Percentiles rank a stretch among this genome's conserved stretches.
Evolutionary conservation across 92 coral and sea anemone species (phyloP).

Genomic region (Siderastrea siderea): DNA sequence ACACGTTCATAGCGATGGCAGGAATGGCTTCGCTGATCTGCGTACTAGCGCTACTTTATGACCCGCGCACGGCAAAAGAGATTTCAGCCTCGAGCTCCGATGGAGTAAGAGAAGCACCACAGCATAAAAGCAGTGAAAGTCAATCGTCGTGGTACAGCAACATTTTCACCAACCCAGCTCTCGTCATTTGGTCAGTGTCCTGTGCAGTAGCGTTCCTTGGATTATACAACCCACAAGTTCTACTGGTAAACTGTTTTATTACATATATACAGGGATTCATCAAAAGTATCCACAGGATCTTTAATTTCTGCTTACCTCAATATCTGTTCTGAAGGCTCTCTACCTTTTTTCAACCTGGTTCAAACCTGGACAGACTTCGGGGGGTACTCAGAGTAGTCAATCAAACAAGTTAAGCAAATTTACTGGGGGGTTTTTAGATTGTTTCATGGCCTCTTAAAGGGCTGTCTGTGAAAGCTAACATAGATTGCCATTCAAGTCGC

Average conservation of each 20-base stretch:
- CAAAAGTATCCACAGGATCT: too few relatives aligned
- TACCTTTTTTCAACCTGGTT: too few relatives aligned
- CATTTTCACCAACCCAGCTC: not conserved
- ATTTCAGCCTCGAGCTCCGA: not conserved
- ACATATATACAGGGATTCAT: not conserved
- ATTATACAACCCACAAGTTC: conserved; percentile 12
- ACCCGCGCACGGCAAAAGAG: conserved; percentile 2
- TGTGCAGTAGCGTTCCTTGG: not conserved
- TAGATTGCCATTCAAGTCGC: too few relatives aligned
- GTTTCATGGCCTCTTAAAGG: too few relatives aligned
- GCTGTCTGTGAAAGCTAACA: too few relatives aligned
- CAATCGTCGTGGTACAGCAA: not conserved
- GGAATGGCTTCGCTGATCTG: conserved; percentile 4
- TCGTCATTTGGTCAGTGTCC: not conserved
- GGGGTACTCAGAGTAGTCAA: too few relatives aligned
- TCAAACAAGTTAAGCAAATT: too few relatives aligned
- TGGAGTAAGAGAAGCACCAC: not conserved
- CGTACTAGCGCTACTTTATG: not conserved
- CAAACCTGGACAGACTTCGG: too few relatives aligned
- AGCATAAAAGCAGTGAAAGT: not conserved
- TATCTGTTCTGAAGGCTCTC: too few relatives aligned
- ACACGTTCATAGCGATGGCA: conserved; percentile 37
- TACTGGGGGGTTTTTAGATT: too few relatives aligned
- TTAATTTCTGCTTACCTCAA: too few relatives aligned
- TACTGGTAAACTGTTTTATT: conserved; percentile 1